Conservation (phyloP, 2,888 invertebrate genomes). For the Bimastos eiseni region DNA sequence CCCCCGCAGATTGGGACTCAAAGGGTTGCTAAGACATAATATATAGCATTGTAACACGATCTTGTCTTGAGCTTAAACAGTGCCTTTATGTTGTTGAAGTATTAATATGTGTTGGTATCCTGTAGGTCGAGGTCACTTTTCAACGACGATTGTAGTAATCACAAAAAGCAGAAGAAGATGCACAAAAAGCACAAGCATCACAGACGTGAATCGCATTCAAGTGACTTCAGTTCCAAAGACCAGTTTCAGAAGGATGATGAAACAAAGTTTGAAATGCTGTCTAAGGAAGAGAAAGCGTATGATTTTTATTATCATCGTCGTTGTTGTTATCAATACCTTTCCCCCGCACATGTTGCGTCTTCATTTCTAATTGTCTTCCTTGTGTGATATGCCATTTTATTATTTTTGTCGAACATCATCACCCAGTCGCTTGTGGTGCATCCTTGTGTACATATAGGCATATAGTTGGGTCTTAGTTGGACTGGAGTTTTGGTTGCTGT, state of each 20-base stretch:
- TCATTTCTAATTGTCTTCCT: background rate
- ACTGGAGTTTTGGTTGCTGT: too few species aligned
- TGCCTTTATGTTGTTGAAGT: background rate
- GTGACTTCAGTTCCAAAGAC: background rate
- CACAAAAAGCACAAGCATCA: conserved; percentile 21
- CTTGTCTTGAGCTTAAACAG: background rate
- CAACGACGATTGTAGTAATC: background rate
- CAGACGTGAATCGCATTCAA: conserved; percentile 3
- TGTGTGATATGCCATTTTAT: background rate
- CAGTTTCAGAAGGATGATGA: background rate
- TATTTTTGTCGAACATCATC: too few species aligned
- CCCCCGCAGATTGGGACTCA: too few species aligned
- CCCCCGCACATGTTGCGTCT: background rate
- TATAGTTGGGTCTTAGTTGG: too few species aligned
- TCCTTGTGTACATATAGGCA: too few species aligned
- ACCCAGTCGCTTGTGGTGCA: too few species aligned
- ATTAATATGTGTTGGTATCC: background rate
- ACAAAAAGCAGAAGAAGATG: background rate
- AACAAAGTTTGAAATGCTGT: background rate
- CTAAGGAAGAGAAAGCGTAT: conserved; percentile 18
- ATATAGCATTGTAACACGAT: too few species aligned
- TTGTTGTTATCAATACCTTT: background rate
- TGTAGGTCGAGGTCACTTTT: background rate
- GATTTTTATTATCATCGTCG: background rate
- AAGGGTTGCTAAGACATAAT: too few species aligned